Evolutionary conservation across 2,797 vertebrate genomes (phyloP), one percentile per base, ranked within the genome.

Genomic region (Poeciliopsis turneri): DNA sequence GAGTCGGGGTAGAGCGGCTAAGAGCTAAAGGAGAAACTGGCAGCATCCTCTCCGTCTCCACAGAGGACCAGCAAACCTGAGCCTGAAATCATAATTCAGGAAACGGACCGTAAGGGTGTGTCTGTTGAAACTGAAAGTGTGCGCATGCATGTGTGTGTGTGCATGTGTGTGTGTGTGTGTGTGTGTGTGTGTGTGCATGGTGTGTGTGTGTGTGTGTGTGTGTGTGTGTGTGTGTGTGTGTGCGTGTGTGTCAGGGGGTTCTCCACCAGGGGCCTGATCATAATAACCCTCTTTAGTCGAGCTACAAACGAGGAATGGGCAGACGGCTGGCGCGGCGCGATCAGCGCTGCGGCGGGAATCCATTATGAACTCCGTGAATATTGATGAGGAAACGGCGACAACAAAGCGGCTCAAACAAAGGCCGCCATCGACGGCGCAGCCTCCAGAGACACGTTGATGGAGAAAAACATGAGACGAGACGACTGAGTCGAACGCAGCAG

Each of bases 241-340:
- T 61, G 71, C 18, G 69, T 25, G 64, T 41, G 76, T 76, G 61
- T 1, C 3, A 7, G 33, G 61, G 33, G 64, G 64, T 9, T 66
- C 74, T 72, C 75, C 75, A 78, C 81, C 80, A 18, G 59, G 83
- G 87, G 82, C 72, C 76, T 23, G 53, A 84, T 82, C 77, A 81
- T 91, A 90, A 92, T 91, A 84, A 85, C 84, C 82, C 82, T 85
- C 89, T 92, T 87, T 82, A 89, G 86, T 75, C 0, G 73, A 89
- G 82, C 84, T 90, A 86, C 86, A 90, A 90, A 86, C 82, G 80
- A 57, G 86, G 87, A 88, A 90, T 92, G 90, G 91, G 86, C 82
- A 80, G 66, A 49, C 81, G 53, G 77, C 77, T 64, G 79, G 33
- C 36, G 69, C 39, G 77, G 72, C 82, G 78, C 75, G 71, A 90